These are phyloP conservation scores for Pogonognathellus flavescens DNA, from an alignment of 1,140 invertebrate species.

Conservation along the genomic window DNA sequence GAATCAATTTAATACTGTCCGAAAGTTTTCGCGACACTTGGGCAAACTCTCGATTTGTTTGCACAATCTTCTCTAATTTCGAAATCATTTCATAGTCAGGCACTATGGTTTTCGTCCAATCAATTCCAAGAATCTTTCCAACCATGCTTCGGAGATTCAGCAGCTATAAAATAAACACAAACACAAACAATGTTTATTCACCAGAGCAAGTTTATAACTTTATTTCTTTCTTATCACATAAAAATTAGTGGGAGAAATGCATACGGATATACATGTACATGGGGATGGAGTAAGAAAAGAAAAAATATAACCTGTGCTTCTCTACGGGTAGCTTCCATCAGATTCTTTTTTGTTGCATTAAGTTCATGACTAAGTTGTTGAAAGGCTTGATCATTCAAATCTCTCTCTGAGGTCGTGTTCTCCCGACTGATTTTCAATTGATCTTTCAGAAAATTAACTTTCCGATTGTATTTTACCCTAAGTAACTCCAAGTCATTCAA, in stretches of 20 bases:
- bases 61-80: constrained; percentile 80
- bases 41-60: constrained; percentile 83
- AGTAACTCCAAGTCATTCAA: constrained; percentile 81
- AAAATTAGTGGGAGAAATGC: neutral
- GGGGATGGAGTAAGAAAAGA: neutral
- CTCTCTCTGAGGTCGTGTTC: constrained; percentile 72
- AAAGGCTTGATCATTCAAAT: constrained; percentile 79
- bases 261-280: neutral
- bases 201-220: too few species aligned
- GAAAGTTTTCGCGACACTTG: constrained; percentile 75
- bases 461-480: constrained; percentile 78
- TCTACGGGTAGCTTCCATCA: constrained; percentile 79
- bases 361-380: constrained; percentile 80
- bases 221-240: too few species aligned
- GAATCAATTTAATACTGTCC: constrained; percentile 66
- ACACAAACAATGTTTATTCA: constrained; percentile 18
- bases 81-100: constrained; percentile 84
- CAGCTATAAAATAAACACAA: constrained; percentile 70
- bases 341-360: constrained; percentile 78
- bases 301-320: constrained; percentile 76
- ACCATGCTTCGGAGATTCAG: constrained; percentile 80
- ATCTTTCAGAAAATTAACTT: constrained; percentile 80
- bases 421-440: constrained; percentile 70
- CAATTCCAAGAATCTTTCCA: constrained; percentile 77
- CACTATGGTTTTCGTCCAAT: constrained; percentile 73